Percentiles rank a stretch among this genome's conserved stretches.
phyloP scores from a whole-genome alignment of 1,140 invertebrate species.

The Orussus abietinus region DNA sequence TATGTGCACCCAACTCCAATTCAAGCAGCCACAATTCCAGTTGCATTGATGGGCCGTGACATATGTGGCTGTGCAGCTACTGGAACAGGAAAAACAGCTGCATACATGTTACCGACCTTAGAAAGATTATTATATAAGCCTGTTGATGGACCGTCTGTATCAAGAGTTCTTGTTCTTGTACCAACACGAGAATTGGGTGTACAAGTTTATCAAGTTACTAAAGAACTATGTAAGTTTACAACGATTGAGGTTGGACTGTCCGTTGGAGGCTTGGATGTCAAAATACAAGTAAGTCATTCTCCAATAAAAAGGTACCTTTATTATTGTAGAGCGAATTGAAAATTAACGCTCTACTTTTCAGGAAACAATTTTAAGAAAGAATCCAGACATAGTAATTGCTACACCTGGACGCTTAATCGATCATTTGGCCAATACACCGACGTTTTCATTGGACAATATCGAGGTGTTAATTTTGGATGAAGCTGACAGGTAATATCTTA shows the following conservation, averaged over 20 bases:
- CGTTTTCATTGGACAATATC: constrained; percentile 84
- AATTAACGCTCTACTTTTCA: constrained; percentile 48
- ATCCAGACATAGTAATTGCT: constrained; percentile 96
- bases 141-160: constrained; percentile 60
- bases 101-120: constrained; percentile 96
- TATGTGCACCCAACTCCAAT: constrained; percentile 95
- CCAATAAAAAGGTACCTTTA: too few species aligned
- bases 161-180: constrained; percentile 88
- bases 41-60: constrained; percentile 84
- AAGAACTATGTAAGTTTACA: constrained; percentile 86
- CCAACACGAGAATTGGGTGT: constrained; percentile 96
- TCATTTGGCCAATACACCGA: constrained; percentile 93
- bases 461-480: constrained; percentile 95
- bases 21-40: constrained; percentile 90
- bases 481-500: constrained; percentile 73
- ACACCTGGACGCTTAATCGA: constrained; percentile 97
- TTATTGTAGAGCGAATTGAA: too few species aligned
- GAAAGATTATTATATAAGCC: constrained; percentile 86
- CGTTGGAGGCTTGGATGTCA: constrained; percentile 91
- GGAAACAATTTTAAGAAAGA: constrained; percentile 81
- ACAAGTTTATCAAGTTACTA: constrained; percentile 91
- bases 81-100: constrained; percentile 97
- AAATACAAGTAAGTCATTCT: constrained; percentile 65
- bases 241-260: constrained; percentile 76
- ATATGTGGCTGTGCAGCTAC: constrained; percentile 96